Conservation (phyloP, 1,140 invertebrate genomes). For the Drosophila sp. region DNA sequence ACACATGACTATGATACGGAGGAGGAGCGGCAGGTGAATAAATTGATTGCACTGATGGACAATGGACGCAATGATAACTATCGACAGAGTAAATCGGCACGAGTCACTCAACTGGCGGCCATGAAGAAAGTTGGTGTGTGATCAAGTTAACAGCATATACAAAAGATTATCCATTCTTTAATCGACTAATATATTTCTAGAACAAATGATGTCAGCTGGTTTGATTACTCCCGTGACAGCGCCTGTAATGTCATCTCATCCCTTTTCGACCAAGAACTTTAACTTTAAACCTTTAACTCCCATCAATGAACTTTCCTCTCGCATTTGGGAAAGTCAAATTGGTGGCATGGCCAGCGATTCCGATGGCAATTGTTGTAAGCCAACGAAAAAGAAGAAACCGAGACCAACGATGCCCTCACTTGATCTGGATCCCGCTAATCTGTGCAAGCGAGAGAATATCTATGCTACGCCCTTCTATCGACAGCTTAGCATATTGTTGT, state of each 20-base stretch:
- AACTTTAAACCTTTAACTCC: constrained; percentile 69
- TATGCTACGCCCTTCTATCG: constrained; percentile 88
- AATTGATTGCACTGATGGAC: constrained; percentile 87
- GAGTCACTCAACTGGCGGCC: constrained; percentile 62
- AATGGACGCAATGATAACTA: constrained; percentile 89
- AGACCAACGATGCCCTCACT: constrained; percentile 52
- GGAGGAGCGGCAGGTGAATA: constrained; percentile 83
- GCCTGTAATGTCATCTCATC: constrained; percentile 75
- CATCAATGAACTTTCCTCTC: constrained; percentile 70
- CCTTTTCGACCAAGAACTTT: constrained; percentile 10
- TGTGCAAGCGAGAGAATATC: constrained; percentile 76
- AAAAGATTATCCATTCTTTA: not conserved
- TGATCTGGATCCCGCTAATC: constrained; percentile 69
- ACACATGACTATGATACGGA: constrained; percentile 90
- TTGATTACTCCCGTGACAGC: constrained; percentile 84
- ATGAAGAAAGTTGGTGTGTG: constrained; percentile 74
- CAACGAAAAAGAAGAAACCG: constrained; percentile 69
- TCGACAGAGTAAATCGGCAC: constrained; percentile 64
- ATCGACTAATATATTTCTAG: constrained; percentile 25
- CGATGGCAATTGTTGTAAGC: constrained; percentile 58
- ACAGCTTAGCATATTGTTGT: constrained; percentile 88
- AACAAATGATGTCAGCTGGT: constrained; percentile 75
- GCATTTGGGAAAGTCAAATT: constrained; percentile 63
- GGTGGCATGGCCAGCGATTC: constrained; percentile 31
- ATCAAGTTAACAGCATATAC: no score